phyloP scores from a whole-genome alignment of 2,888 invertebrate species.

The Orchesellides sinensis region DNA sequence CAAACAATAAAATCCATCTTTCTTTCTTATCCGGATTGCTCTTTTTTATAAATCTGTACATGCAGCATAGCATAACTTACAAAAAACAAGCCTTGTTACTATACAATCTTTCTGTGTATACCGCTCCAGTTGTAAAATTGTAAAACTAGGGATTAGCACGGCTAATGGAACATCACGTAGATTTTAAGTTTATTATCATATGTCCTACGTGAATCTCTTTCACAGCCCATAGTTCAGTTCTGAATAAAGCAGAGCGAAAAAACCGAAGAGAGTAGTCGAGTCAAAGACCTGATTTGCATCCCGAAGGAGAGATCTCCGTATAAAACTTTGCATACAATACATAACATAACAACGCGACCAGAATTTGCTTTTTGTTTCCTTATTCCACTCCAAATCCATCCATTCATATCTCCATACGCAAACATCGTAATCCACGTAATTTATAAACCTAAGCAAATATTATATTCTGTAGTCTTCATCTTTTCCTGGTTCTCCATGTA shows the following conservation, averaged over 20 bases:
- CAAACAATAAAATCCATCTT: slow-evolving; percentile 24
- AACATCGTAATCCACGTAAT: background rate
- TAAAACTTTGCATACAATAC: too few relatives aligned
- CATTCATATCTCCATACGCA: background rate
- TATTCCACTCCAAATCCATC: background rate
- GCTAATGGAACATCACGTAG: slow-evolving; percentile 17
- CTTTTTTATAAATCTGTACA: background rate
- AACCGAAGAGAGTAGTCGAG: slow-evolving; percentile 7
- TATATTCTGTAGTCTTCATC: background rate
- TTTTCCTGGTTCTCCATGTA: background rate
- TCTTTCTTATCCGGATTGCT: slow-evolving; percentile 28
- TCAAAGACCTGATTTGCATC: slow-evolving; percentile 51
- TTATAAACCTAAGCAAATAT: background rate
- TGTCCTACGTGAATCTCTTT: background rate
- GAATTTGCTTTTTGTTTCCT: background rate
- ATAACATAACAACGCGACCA: too few relatives aligned
- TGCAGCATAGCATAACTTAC: background rate
- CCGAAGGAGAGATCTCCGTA: too few relatives aligned
- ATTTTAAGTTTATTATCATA: background rate
- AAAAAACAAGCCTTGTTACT: too few relatives aligned
- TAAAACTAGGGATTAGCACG: background rate
- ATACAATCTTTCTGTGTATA: background rate
- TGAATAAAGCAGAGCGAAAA: background rate
- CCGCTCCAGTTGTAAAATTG: background rate
- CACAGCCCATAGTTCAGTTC: background rate